phyloP scores from a whole-genome alignment of 2,797 vertebrate species.

The Gymnoscopelus microlampas region DNA sequence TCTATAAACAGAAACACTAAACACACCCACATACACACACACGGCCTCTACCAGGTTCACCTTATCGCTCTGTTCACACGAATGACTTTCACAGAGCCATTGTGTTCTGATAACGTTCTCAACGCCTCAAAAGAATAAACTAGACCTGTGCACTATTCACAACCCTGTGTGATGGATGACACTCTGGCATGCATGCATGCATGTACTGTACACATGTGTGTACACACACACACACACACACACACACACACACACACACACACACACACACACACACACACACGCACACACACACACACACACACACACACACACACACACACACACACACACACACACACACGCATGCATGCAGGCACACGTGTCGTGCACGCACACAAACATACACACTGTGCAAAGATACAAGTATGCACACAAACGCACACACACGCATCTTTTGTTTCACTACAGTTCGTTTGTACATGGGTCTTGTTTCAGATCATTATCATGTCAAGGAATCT shows the following conservation, averaged over 20 bases:
- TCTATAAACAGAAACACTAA: constrained; percentile 20
- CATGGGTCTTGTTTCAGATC: constrained; percentile 43
- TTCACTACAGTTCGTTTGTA: constrained; percentile 16
- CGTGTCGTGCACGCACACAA: constrained; percentile 23
- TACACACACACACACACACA: not conserved
- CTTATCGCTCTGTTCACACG: constrained; percentile 8
- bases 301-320: constrained; percentile 6
- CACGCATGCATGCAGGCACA: not conserved
- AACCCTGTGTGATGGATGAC: constrained; percentile 22
- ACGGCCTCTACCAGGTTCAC: not conserved
- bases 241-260: not conserved
- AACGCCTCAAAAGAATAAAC: constrained; percentile 34
- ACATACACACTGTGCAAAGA: constrained; percentile 5
- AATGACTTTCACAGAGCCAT: constrained; percentile 11
- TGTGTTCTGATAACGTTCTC: constrained; percentile 31
- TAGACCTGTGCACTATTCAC: constrained; percentile 28
- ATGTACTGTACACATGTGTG: not conserved
- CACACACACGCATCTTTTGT: not conserved
- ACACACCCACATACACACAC: not conserved
- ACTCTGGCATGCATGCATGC: constrained; percentile 14
- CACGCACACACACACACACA: constrained; percentile 34
- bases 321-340: not conserved
- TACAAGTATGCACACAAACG: not conserved
- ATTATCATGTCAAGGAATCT: constrained; percentile 49
- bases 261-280: not conserved